phyloP scores from a whole-genome alignment of 1,140 invertebrate genomes.

The Brachionus calyciflorus region DNA sequence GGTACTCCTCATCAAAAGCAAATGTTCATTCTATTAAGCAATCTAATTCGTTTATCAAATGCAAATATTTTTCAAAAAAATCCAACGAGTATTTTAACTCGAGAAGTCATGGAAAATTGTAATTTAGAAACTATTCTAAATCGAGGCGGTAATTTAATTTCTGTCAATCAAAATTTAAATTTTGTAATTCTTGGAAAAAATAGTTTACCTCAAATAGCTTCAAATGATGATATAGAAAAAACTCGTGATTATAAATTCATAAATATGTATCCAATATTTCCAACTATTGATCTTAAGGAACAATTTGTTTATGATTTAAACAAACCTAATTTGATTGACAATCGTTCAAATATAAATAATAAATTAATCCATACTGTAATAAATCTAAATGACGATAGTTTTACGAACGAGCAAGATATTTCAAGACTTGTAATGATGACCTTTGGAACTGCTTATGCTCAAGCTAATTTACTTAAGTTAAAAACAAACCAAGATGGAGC shows the following conservation, averaged over 20 bases:
- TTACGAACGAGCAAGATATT: slow-evolving; percentile 33
- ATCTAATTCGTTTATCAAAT: slow-evolving; percentile 18
- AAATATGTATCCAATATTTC: slow-evolving; percentile 47
- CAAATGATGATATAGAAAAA: not conserved
- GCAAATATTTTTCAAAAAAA: slow-evolving; percentile 34
- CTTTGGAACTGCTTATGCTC: slow-evolving; percentile 32
- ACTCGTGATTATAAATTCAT: slow-evolving; percentile 30
- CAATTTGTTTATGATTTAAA: slow-evolving; percentile 12
- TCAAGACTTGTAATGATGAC: slow-evolving; percentile 36
- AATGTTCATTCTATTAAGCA: slow-evolving; percentile 44
- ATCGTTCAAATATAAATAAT: not conserved
- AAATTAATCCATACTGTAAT: slow-evolving; percentile 22
- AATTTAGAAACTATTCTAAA: not conserved
- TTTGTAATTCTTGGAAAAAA: not conserved
- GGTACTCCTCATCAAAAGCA: slow-evolving; percentile 6
- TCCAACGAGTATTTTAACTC: not conserved
- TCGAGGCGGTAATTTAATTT: slow-evolving; percentile 9
- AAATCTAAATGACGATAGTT: slow-evolving; percentile 33
- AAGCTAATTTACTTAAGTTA: not conserved
- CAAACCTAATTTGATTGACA: not conserved
- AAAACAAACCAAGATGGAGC: not conserved
- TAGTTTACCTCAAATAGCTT: not conserved
- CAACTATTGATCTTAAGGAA: slow-evolving; percentile 34
- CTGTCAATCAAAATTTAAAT: not conserved
- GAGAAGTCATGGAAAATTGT: slow-evolving; percentile 1